These are phyloP conservation scores for Bombus vancouverensis DNA, from an alignment of 1,140 invertebrate genomes.

Conservation along the genomic window DNA sequence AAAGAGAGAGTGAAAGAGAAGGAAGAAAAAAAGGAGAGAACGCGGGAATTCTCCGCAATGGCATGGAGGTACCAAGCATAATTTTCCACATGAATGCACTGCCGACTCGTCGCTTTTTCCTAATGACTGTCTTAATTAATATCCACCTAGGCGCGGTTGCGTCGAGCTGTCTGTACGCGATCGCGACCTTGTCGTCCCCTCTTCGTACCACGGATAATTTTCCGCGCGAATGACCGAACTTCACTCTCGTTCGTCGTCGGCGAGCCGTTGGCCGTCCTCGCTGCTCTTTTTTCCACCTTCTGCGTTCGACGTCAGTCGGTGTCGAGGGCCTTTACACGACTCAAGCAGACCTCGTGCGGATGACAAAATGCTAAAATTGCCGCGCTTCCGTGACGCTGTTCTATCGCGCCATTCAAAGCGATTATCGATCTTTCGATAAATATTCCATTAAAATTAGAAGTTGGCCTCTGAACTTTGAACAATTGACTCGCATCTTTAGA, in stretches of 20 bases:
- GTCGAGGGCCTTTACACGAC: background rate
- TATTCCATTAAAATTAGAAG: background rate
- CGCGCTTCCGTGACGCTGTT: too few relatives aligned
- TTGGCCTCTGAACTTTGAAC: too few relatives aligned
- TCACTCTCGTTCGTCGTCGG: slow-evolving; percentile 13
- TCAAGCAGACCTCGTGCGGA: background rate
- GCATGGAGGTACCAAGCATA: slow-evolving; percentile 25
- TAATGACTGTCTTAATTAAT: slow-evolving; percentile 70
- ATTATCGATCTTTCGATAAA: background rate
- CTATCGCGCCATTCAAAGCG: background rate
- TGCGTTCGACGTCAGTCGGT: slow-evolving; percentile 19
- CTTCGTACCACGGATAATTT: slow-evolving; percentile 53
- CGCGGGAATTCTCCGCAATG: background rate
- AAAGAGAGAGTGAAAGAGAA: background rate
- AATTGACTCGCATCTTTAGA: too few relatives aligned
- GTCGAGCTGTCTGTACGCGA: slow-evolving; percentile 25
- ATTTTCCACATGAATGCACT: slow-evolving; percentile 60
- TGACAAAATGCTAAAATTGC: slow-evolving; percentile 28
- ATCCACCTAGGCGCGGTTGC: slow-evolving; percentile 43
- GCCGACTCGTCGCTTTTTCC: slow-evolving; percentile 48
- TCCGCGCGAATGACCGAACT: slow-evolving; percentile 35
- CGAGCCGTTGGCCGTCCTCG: slow-evolving; percentile 2
- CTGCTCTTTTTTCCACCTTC: slow-evolving; percentile 15
- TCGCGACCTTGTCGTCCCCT: slow-evolving; percentile 1
- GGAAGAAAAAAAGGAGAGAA: background rate